A percentile compares a stretch with the other conserved stretches of the same genome.
Evolutionary conservation across 2,888 invertebrate genomes (phyloP).

Genomic region (Chouioia cunea): DNA sequence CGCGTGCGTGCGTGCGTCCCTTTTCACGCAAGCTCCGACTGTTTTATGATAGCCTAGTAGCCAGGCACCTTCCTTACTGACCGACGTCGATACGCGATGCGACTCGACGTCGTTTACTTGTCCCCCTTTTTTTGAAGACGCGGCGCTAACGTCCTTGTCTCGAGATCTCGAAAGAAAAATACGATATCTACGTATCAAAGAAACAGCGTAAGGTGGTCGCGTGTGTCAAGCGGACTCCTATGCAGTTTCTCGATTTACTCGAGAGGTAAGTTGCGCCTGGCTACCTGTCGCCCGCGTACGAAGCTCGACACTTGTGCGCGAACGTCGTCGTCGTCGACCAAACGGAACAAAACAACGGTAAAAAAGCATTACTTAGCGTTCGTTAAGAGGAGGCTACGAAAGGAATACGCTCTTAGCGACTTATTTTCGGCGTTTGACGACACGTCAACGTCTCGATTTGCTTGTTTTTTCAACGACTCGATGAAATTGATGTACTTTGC

Average conservation of each 20-base stretch:
- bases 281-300: no score
- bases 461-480: no score
- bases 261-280: no score
- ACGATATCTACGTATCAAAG: no score
- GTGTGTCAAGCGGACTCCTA: no score
- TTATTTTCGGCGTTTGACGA: no score
- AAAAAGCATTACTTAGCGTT: constrained; percentile 62
- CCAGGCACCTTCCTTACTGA: constrained; percentile 46
- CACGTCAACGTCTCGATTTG: no score
- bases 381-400: constrained; percentile 52
- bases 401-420: no score
- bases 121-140: not conserved
- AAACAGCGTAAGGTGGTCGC: no score
- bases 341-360: constrained; percentile 40
- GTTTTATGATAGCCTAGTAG: constrained; percentile 36
- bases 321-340: constrained; percentile 57
- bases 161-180: no score
- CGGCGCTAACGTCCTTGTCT: not conserved
- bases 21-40: constrained; percentile 3
- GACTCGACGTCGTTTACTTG: constrained; percentile 27
- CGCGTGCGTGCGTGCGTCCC: not conserved
- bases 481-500: no score
- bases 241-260: no score
- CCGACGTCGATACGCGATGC: constrained; percentile 49
- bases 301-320: constrained; percentile 55